Percentiles rank a stretch among this genome's conserved stretches.
phyloP scores from a whole-genome alignment of 2,797 vertebrate genomes.

The Galago senegalensis region DNA sequence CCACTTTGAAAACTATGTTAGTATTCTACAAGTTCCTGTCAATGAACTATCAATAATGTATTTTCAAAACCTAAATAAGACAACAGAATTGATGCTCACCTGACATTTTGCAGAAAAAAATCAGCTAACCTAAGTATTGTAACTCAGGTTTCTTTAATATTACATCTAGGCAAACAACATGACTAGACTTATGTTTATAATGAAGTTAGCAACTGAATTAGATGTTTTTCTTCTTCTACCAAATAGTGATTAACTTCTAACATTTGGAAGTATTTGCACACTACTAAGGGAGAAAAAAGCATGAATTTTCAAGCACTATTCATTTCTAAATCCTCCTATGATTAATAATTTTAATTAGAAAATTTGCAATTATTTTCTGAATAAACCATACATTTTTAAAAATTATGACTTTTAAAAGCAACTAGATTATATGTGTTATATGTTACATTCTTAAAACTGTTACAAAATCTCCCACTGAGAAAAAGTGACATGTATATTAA shows the following conservation, averaged over 20 bases:
- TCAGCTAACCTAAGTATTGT: not conserved
- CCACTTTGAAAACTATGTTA: conserved; percentile 31
- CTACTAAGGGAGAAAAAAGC: not conserved
- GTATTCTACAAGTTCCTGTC: not conserved
- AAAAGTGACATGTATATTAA: not conserved
- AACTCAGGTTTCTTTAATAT: not conserved
- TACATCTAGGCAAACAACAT: not conserved
- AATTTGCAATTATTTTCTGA: not conserved
- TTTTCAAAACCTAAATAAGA: conserved; percentile 61
- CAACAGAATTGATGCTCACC: not conserved
- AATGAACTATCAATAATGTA: conserved; percentile 18
- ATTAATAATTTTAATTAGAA: conserved; percentile 43
- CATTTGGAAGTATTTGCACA: conserved; percentile 22
- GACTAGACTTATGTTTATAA: conserved; percentile 12
- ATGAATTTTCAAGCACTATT: conserved; percentile 30
- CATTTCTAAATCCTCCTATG: conserved; percentile 14
- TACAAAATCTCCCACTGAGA: conserved; percentile 30
- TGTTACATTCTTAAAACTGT: not conserved
- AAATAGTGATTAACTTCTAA: conserved; percentile 9
- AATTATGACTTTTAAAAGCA: conserved; percentile 37
- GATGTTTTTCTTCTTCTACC: conserved; percentile 8
- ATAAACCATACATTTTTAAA: conserved; percentile 44
- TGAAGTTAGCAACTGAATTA: not conserved
- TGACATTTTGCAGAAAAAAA: conserved; percentile 36
- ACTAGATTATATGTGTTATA: not conserved